phyloP scores from a whole-genome alignment of 1,140 invertebrate species.

The Caenorhabditis tropicalis region DNA sequence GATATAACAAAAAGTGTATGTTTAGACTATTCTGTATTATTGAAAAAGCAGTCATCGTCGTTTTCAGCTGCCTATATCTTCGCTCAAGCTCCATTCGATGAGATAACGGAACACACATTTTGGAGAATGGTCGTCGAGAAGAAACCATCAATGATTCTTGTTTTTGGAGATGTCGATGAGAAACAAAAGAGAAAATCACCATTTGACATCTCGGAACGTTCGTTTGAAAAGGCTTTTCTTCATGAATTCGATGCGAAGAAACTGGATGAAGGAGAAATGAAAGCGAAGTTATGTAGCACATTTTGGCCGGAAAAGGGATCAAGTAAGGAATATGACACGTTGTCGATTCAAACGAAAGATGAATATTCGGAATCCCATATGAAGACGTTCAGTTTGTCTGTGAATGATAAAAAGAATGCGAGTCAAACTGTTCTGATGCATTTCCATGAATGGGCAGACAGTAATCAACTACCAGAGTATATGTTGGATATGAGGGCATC shows the following conservation, averaged over 20 bases:
- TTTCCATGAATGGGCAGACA: slow-evolving; percentile 17
- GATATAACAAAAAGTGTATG: neutral
- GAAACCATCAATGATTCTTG: slow-evolving; percentile 17
- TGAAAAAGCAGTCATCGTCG: neutral
- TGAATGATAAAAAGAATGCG: neutral
- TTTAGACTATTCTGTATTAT: neutral
- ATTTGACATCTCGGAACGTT: neutral
- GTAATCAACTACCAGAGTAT: neutral
- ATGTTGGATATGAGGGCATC: slow-evolving; percentile 36
- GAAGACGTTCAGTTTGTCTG: neutral
- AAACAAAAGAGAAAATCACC: neutral
- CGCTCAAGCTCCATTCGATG: slow-evolving; percentile 12
- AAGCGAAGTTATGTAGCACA: neutral
- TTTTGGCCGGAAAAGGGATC: slow-evolving; percentile 35
- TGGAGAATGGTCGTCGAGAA: neutral
- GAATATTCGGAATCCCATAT: slow-evolving; percentile 30
- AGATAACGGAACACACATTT: neutral
- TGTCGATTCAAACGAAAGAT: neutral
- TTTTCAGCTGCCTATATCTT: slow-evolving; percentile 24
- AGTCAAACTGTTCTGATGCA: slow-evolving; percentile 10
- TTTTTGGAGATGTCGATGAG: slow-evolving; percentile 9
- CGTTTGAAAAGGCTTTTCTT: neutral
- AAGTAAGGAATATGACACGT: neutral
- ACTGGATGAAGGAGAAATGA: neutral
- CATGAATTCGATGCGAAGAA: neutral